A percentile compares a stretch with the other conserved stretches of the same genome.
These are phyloP conservation scores for pig (Sus scrofa) DNA, from an alignment of 2,113 vertebrate genomes.

Conservation along the genomic window T2T-Sscrofa CM000818.6:42367501-42368000, in stretches of 20 bases:
- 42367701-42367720: not conserved
- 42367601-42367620: not conserved
- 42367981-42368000: too few species aligned
- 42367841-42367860: too few species aligned
- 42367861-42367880: too few species aligned
- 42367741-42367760: not conserved
- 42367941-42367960: too few species aligned
- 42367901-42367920: too few species aligned
- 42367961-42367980: too few species aligned
- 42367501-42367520: not conserved
- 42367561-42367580: not conserved
- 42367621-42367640: not conserved
- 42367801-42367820: accelerated
- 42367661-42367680: not conserved
- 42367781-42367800: accelerated
- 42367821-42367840: not conserved
- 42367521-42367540: not conserved
- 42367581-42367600: not conserved
- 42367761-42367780: not conserved
- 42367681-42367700: not conserved
- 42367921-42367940: too few species aligned
- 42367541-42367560: not conserved
- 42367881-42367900: too few species aligned
- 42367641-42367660: not conserved
- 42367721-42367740: not conserved